These are phyloP conservation scores for Ammodramus savannarum DNA, from an alignment of 2,113 vertebrate genomes.

Conservation along the genomic window DNA sequence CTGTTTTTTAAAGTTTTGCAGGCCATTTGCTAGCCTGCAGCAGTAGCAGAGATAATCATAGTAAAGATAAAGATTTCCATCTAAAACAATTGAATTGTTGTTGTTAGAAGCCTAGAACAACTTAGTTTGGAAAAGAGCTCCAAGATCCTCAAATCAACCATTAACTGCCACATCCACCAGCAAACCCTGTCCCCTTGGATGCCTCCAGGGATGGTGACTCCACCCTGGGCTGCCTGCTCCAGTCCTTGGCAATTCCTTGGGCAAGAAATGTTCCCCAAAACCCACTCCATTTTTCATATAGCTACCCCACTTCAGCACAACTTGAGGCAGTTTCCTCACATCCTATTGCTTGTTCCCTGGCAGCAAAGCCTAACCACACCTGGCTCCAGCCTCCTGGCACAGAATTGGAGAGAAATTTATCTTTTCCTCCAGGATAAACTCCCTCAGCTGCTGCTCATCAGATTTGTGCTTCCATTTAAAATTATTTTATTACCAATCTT, in stretches of 20 bases:
- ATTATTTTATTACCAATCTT: background rate
- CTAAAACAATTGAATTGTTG: background rate
- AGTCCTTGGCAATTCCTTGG: background rate
- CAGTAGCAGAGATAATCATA: background rate
- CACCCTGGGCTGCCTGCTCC: background rate
- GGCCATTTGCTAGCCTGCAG: background rate
- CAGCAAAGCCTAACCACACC: background rate
- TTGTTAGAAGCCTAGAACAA: background rate
- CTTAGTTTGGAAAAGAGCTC: background rate
- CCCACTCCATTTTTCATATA: too few species aligned
- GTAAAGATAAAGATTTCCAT: background rate
- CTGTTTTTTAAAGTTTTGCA: background rate
- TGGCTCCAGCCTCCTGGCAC: background rate
- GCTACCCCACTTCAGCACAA: background rate
- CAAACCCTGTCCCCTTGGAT: background rate
- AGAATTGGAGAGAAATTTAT: background rate
- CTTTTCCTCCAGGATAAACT: background rate
- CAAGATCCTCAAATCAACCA: background rate
- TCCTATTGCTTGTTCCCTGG: background rate
- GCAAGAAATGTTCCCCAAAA: background rate
- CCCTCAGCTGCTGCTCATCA: rapidly evolving
- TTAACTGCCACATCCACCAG: background rate
- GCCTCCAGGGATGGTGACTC: background rate
- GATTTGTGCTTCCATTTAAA: background rate
- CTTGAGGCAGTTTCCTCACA: background rate